Evolutionary conservation across 2,888 invertebrate genomes (phyloP), one percentile per base, ranked within the genome.

Genomic region (Diadromus collaris): DNA sequence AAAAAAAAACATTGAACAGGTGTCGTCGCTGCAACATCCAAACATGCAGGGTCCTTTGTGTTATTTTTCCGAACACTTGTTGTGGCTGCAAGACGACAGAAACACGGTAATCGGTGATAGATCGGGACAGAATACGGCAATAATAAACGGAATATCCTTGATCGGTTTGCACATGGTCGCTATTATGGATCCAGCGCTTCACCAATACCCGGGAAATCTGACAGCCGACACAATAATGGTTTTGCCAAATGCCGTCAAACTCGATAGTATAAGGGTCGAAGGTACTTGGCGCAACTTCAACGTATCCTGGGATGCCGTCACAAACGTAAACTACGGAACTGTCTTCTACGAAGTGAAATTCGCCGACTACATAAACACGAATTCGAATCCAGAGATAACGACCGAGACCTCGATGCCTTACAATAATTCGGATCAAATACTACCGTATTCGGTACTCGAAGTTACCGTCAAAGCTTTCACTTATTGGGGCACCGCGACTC

Each of bases 261-360:
- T 92, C 2, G 92, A 93, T 1, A 94, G 95, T 0, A 94, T 98
- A 70, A 91, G 90, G 61, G 94, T 97, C 5, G 91, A 92, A 3
- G 98, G 98, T 0, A 93, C 93, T 19, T 97, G 95, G 94, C 93
- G 96, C 80, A 93, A 93, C 48, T 98, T 98, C 88, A 96, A 95
- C 84, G 93, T 98, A 54, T 95, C 95, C 2, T 98, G 98, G 98
- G 92, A 94, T 21, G 94, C 96, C 0, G 93, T 95, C 0, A 91
- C 91, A 0, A 94, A 94, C 69, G 95, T 96, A 4, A 97, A 96
- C 86, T 96, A 96, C 87, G 97, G 96, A 16, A 93, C 93, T 4
- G 94, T 97, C 0, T 95, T 95, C 88, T 98, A 98, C 88, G 96
- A 97, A 88, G 93, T 97, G 63, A 95, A 94, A 89, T 92, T 96